Base-by-base conservation (phyloP, 2,797 vertebrate genomes). In the Scarus forsteni region DNA sequence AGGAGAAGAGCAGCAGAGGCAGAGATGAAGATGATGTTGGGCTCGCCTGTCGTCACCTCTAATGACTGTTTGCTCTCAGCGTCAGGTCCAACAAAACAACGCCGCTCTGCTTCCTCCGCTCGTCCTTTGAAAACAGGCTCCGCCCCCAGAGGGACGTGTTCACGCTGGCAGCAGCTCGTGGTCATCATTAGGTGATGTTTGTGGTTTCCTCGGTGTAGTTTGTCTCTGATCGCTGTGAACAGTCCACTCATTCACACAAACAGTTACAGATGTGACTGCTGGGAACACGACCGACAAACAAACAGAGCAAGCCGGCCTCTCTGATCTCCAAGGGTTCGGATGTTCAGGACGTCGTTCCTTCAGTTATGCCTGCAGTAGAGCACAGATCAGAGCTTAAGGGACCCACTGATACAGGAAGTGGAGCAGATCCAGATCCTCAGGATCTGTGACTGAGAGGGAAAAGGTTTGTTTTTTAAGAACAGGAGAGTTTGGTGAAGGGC, bases 251-350 rank as follows among this genome's bases (percentile, higher is more conserved):
- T 49, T 62, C 43, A 60, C 70, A 73, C 87, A 88, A 92, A 90
- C 83, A 88, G 90, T 89, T 86, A 85, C 79, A 89, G 84, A 80
- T 80, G 67, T 80, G 63, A 71, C 79, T 66, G 72, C 70, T 79
- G 2, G 19, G 11, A 51, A 51, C 49, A 51, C 11, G 19, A 51
- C 19, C 45, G 72, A 77, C 89, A 85, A 76, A 81, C 56, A 40
- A 74, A 59, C 73, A 69, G 58, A 67, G 14, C 44, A 15, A 2
- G 1, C 60, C 1, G 7, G 61, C 71, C 57, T 75, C 71, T 80
- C 54, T 16, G 49, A 38, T 12, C 49, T 27, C 18, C 6, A 44
- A n/a, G 27, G 2, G 38, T 39, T 39, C 7, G 5, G 9, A 39
- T 6, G 27, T 27, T 27, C 2, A 27, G 4, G 27, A 27, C 27